Evolutionary conservation across 1,140 invertebrate genomes (phyloP).

Genomic region (Panulirus ornatus): DNA sequence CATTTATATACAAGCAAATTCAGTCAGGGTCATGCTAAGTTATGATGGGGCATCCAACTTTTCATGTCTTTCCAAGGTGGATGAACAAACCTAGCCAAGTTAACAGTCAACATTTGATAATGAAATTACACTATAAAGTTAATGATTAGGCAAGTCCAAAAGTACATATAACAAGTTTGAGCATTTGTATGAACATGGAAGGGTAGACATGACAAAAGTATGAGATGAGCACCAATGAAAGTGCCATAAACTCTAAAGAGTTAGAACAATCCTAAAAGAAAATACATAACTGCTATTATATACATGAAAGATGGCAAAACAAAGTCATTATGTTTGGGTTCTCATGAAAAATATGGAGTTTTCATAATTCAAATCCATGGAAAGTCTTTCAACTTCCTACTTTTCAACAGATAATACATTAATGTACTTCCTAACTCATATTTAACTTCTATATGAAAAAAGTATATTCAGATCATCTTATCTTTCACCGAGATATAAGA

Average conservation of each 20-base stretch:
- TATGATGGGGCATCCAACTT: background rate
- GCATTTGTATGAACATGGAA: slow-evolving; percentile 45
- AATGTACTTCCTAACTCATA: too few relatives aligned
- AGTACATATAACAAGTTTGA: slow-evolving; percentile 56
- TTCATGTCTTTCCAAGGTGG: background rate
- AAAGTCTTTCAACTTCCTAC: too few relatives aligned
- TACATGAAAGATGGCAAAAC: too few relatives aligned
- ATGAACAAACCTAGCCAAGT: background rate
- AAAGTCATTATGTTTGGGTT: too few relatives aligned
- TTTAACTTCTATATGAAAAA: too few relatives aligned
- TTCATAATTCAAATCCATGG: too few relatives aligned
- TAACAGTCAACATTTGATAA: slow-evolving; percentile 24
- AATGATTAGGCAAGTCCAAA: slow-evolving; percentile 17
- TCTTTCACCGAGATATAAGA: too few relatives aligned
- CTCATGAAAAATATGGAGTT: too few relatives aligned
- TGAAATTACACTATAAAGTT: slow-evolving; percentile 29
- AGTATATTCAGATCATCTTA: too few relatives aligned
- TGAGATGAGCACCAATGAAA: background rate
- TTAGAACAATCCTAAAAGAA: too few relatives aligned
- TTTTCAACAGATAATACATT: too few relatives aligned
- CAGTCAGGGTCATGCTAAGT: background rate
- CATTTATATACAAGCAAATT: background rate
- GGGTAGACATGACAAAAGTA: background rate
- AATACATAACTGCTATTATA: too few relatives aligned
- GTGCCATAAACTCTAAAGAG: background rate